These are phyloP conservation scores for Tachysurus vachellii DNA, from an alignment of 2,113 vertebrate genomes.

Conservation along the genomic window DNA sequence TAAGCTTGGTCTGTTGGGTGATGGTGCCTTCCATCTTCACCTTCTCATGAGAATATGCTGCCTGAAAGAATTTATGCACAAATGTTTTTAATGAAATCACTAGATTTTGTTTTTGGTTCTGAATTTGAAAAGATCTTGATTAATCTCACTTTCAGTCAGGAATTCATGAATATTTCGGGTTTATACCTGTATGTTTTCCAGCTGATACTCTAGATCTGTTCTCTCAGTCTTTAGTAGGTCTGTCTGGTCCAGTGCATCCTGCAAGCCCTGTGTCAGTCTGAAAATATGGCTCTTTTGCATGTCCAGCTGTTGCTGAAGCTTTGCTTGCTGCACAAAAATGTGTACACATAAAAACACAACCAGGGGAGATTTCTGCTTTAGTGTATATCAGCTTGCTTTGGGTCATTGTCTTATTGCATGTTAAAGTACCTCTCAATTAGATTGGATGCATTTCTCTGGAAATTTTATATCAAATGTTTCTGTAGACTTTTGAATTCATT, in stretches of 20 bases:
- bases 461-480: neutral
- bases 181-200: conserved; percentile 97
- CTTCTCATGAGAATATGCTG: conserved; percentile 97
- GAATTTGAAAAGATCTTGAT: neutral
- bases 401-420: neutral
- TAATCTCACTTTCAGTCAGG: neutral
- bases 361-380: neutral
- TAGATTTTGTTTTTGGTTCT: neutral
- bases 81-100: neutral
- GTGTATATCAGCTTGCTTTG: neutral
- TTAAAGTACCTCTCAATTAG: neutral
- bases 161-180: neutral
- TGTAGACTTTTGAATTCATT: neutral
- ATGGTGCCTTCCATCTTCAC: conserved; percentile 99
- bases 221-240: conserved; percentile 96
- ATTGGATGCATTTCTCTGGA: neutral
- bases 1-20: conserved; percentile 98
- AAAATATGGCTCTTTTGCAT: conserved; percentile 97
- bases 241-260: conserved; percentile 93
- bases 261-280: conserved; percentile 95
- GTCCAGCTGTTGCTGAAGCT: conserved; percentile 98
- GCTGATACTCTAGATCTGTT: conserved; percentile 95
- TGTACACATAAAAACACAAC: conserved; percentile 17
- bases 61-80: conserved; percentile 72
- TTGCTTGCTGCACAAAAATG: conserved; percentile 83